Percentiles rank a stretch among this genome's conserved stretches.
phyloP scores from a whole-genome alignment of 2,797 vertebrate species.

The Cirrhinus mrigala region DNA sequence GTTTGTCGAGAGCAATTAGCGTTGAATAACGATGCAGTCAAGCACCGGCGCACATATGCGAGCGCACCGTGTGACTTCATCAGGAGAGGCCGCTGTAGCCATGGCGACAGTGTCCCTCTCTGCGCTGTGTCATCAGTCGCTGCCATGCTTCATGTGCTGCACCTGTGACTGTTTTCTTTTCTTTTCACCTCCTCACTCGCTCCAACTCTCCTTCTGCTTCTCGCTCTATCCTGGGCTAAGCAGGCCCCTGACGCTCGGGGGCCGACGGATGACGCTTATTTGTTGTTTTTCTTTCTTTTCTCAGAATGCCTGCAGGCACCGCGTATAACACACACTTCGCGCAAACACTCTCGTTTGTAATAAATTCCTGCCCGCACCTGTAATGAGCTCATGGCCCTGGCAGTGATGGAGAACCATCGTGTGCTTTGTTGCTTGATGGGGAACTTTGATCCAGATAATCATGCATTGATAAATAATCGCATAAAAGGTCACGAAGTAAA shows the following conservation, averaged over 20 bases:
- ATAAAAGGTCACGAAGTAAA: background rate
- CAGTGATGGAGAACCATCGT: conserved; percentile 21
- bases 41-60: background rate
- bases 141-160: conserved; percentile 49
- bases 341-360: conserved; percentile 29
- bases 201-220: background rate
- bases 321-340: conserved; percentile 37
- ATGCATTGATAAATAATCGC: background rate
- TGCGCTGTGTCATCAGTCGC: conserved; percentile 47
- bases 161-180: conserved; percentile 56
- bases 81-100: conserved; percentile 11
- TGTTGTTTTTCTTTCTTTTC: conserved; percentile 57
- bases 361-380: conserved; percentile 51
- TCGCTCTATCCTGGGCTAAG: conserved; percentile 30
- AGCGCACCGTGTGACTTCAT: conserved; percentile 18
- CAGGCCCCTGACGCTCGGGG: conserved; percentile 29
- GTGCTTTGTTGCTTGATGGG: background rate
- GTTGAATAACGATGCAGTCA: conserved; percentile 38
- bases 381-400: conserved; percentile 50
- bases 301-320: conserved; percentile 32
- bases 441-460: background rate
- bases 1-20: conserved; percentile 41
- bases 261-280: conserved; percentile 51
- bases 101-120: conserved; percentile 26
- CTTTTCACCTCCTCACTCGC: conserved; percentile 18